Evolutionary conservation across 2,113 vertebrate species (phyloP).

Genomic region (Pampusana beccarii): DNA sequence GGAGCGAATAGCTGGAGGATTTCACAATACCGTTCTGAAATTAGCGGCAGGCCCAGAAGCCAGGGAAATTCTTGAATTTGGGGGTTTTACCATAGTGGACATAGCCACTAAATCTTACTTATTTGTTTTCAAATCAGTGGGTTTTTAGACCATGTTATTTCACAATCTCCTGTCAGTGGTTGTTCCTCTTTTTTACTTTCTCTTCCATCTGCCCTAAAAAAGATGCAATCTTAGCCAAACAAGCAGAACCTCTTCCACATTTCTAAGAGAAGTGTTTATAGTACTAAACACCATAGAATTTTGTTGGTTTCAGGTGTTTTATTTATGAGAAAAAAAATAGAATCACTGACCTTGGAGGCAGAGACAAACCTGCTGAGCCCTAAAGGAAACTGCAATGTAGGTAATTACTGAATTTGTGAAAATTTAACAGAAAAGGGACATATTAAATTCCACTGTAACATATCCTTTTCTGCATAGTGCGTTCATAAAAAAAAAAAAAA

Average conservation of each 20-base stretch:
- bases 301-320: background rate
- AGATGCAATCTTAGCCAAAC: background rate
- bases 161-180: background rate
- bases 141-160: slow-evolving; percentile 10
- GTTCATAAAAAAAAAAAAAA: background rate
- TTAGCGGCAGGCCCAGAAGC: background rate
- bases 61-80: slow-evolving; percentile 15
- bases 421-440: background rate
- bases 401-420: background rate
- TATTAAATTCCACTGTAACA: background rate
- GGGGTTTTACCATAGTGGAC: background rate
- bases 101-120: background rate
- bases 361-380: background rate
- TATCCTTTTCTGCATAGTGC: background rate
- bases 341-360: background rate
- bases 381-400: background rate
- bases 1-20: slow-evolving; percentile 24
- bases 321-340: background rate
- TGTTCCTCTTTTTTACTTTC: slow-evolving; percentile 49
- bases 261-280: background rate
- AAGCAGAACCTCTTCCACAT: slow-evolving; percentile 4
- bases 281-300: background rate
- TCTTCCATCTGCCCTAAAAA: slow-evolving; percentile 15
- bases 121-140: slow-evolving; percentile 32
- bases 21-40: slow-evolving; percentile 41